Conservation (phyloP, 2,113 vertebrate species). For the Rhodinocichla rosea region DNA sequence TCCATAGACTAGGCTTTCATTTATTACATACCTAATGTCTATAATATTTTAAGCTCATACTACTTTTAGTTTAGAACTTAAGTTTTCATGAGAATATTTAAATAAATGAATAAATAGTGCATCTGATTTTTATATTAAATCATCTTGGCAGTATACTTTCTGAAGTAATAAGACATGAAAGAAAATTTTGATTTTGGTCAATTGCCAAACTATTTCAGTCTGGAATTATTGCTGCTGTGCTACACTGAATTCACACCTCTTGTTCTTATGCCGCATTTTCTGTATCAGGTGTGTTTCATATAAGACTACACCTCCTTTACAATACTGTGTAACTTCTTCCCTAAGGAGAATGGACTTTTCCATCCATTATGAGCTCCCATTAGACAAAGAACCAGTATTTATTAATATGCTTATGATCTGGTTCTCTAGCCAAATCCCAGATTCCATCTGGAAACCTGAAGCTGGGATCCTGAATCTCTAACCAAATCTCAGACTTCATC, state of each 20-base stretch:
- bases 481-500: not conserved
- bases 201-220: not conserved
- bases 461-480: not conserved
- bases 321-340: not conserved
- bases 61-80: not conserved
- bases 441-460: not conserved
- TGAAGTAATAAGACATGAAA: not conserved
- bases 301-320: not conserved
- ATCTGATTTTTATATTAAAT: not conserved
- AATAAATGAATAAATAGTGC: not conserved
- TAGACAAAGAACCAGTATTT: not conserved
- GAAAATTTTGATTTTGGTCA: not conserved
- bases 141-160: not conserved
- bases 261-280: not conserved
- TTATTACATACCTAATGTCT: not conserved
- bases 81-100: not conserved
- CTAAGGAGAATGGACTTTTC: not conserved
- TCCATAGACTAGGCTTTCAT: not conserved
- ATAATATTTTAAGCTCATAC: not conserved
- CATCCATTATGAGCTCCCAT: not conserved
- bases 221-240: not conserved
- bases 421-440: not conserved
- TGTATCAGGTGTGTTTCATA: not conserved
- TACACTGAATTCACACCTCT: not conserved
- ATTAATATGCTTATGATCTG: not conserved